Percentiles rank a stretch among this genome's conserved stretches.
Evolutionary conservation across 2,113 vertebrate species (phyloP).

Genomic region (Clarias batrachus): DNA sequence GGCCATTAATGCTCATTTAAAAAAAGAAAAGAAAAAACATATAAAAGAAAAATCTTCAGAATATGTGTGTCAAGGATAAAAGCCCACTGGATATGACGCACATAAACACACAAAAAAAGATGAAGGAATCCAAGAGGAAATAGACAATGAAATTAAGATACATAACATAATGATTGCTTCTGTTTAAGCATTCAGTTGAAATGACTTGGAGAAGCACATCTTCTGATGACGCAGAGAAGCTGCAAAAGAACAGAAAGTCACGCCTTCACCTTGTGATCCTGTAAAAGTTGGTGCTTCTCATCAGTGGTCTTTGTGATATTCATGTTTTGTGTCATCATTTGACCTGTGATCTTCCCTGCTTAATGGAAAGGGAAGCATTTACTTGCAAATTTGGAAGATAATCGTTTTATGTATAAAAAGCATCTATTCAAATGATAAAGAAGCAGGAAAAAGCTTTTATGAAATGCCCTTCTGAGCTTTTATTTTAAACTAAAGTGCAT

Average conservation of each 20-base stretch:
- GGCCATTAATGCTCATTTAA: slow-evolving; percentile 7
- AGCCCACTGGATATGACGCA: slow-evolving; percentile 27
- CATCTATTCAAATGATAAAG: neutral
- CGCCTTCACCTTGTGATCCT: neutral
- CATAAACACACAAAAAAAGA: slow-evolving; percentile 27
- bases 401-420: slow-evolving; percentile 33
- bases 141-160: slow-evolving; percentile 44
- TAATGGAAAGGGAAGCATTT: slow-evolving; percentile 23
- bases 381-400: slow-evolving; percentile 13
- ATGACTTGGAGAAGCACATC: slow-evolving; percentile 3
- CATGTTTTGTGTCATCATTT: slow-evolving; percentile 15
- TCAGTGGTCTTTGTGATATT: slow-evolving; percentile 8
- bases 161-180: slow-evolving; percentile 11
- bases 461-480: slow-evolving; percentile 26
- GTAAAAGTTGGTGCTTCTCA: neutral
- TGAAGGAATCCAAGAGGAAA: slow-evolving; percentile 29
- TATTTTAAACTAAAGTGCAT: neutral
- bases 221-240: slow-evolving; percentile 11
- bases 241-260: slow-evolving; percentile 8
- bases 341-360: slow-evolving; percentile 28
- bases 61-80: slow-evolving; percentile 38
- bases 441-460: slow-evolving; percentile 30
- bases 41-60: neutral
- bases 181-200: slow-evolving; percentile 1
- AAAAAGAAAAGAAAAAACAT: neutral